Evolutionary conservation across 2,113 vertebrate species (phyloP).

Genomic region (Mystacornis crossleyi): DNA sequence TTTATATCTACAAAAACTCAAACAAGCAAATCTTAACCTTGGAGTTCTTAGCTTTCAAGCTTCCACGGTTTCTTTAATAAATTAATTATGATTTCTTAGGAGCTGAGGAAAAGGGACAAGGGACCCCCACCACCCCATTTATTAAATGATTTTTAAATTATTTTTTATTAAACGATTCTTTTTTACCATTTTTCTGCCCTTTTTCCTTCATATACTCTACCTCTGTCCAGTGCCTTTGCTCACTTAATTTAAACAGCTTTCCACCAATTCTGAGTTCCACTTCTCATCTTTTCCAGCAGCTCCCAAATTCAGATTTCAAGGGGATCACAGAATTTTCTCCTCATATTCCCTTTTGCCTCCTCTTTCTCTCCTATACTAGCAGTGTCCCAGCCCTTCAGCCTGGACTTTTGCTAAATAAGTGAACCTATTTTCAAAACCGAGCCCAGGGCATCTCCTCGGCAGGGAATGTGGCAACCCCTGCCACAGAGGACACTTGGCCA

Average conservation of each 20-base stretch:
- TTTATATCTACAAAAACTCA: not conserved
- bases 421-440: not conserved
- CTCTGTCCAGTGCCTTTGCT: not conserved
- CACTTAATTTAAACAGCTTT: not conserved
- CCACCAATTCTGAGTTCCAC: not conserved
- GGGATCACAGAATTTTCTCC: not conserved
- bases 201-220: not conserved
- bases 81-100: not conserved
- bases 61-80: not conserved
- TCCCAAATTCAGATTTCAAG: not conserved
- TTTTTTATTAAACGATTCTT: too few relatives aligned
- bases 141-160: not conserved
- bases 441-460: not conserved
- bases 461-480: accelerated
- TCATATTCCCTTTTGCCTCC: not conserved
- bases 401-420: not conserved
- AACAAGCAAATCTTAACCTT: not conserved
- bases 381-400: not conserved
- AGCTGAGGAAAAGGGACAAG: not conserved
- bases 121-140: not conserved
- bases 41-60: not conserved
- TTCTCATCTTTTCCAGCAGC: not conserved
- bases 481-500: not conserved
- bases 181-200: not conserved
- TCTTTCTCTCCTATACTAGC: not conserved